A percentile compares a stretch with the other conserved stretches of the same genome.
phyloP scores from a whole-genome alignment of 2,797 vertebrate species.

The Chaenodraco wilsoni region DNA sequence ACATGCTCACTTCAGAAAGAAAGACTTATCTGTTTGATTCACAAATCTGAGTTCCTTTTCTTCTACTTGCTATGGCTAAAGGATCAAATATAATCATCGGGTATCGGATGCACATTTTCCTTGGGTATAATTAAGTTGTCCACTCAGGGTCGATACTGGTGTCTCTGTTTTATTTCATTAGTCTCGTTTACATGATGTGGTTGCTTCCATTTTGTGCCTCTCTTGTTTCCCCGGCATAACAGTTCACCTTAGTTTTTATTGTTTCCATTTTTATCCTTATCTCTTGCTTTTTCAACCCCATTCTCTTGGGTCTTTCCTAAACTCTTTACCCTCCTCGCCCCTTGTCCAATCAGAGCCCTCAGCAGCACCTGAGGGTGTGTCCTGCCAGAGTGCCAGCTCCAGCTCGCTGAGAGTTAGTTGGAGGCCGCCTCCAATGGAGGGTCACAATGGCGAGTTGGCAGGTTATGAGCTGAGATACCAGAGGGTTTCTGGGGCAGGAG shows the following conservation, averaged over 20 bases:
- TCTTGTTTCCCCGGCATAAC: constrained; percentile 55
- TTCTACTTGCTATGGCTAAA: constrained; percentile 42
- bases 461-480: constrained; percentile 92
- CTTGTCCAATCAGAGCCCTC: constrained; percentile 91
- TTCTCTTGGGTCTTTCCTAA: constrained; percentile 59
- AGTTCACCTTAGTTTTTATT: constrained; percentile 73
- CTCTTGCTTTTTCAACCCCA: constrained; percentile 51
- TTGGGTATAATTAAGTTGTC: constrained; percentile 81
- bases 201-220: constrained; percentile 33
- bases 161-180: constrained; percentile 76
- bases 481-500: constrained; percentile 83
- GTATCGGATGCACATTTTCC: constrained; percentile 72
- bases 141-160: constrained; percentile 74
- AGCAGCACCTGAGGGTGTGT: constrained; percentile 91
- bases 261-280: constrained; percentile 76
- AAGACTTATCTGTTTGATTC: constrained; percentile 55
- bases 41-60: constrained; percentile 58
- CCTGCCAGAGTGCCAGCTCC: constrained; percentile 92
- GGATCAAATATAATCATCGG: constrained; percentile 62
- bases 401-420: constrained; percentile 97
- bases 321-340: constrained; percentile 81
- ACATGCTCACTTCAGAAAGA: constrained; percentile 27
- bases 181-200: constrained; percentile 56
- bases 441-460: constrained; percentile 89
- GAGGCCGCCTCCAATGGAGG: constrained; percentile 89